A percentile compares a stretch with the other conserved stretches of the same genome.
These are phyloP conservation scores for Meloidogyne chitwoodi DNA, from an alignment of 1,140 invertebrate species.

Conservation along the genomic window DNA sequence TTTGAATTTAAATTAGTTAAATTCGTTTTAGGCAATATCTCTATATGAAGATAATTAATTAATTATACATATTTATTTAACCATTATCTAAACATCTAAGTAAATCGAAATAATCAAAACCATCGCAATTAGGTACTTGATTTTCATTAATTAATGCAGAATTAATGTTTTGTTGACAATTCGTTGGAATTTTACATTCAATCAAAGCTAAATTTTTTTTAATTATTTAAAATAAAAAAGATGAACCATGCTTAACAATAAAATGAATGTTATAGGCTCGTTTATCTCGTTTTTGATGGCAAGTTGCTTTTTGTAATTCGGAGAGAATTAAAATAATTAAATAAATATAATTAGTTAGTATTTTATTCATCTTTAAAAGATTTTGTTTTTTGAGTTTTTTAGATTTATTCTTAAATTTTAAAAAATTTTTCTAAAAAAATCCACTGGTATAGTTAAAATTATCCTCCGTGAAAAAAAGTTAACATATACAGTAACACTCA, in stretches of 20 bases:
- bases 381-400: no score
- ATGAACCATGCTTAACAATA: not conserved
- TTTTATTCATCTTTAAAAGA: not conserved
- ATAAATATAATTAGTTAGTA: not conserved
- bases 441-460: no score
- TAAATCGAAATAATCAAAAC: conserved; percentile 14
- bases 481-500: no score
- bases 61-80: no score
- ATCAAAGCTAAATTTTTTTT: conserved; percentile 7
- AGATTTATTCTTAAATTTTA: no score
- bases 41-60: no score
- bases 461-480: no score
- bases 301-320: not conserved
- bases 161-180: conserved; percentile 3
- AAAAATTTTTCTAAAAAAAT: no score
- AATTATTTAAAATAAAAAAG: not conserved
- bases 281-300: not conserved
- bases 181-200: conserved; percentile 13
- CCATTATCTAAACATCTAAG: conserved; percentile 19
- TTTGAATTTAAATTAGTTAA: conserved; percentile 26
- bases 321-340: not conserved
- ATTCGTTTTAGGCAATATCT: conserved; percentile 15
- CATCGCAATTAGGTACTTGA: conserved; percentile 21
- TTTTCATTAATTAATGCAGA: conserved; percentile 1
- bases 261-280: not conserved